Evolutionary conservation across 2,888 invertebrate species (phyloP).

Genomic region (Meghimatium bilineatum): DNA sequence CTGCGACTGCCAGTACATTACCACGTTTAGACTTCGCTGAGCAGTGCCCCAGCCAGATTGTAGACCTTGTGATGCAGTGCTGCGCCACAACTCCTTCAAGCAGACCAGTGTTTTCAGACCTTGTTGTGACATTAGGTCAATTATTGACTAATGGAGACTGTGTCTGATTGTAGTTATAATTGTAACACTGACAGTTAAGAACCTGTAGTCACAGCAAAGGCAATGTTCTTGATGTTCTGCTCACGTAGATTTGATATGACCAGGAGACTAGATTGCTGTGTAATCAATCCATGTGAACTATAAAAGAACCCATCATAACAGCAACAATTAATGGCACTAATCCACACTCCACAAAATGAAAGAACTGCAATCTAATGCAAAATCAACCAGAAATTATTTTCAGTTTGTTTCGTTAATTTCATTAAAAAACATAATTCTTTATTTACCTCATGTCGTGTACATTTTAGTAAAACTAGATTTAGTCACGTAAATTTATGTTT

Average conservation of each 20-base stretch:
- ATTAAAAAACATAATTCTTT: too few relatives aligned
- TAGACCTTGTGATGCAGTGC: constrained; percentile 44
- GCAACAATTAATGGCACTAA: background rate
- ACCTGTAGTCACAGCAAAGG: background rate
- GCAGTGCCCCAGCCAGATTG: constrained; percentile 37
- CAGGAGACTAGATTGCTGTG: too few relatives aligned
- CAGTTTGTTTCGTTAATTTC: background rate
- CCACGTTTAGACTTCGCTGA: constrained; percentile 48
- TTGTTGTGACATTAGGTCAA: constrained; percentile 43
- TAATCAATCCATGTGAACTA: background rate
- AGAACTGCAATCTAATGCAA: background rate
- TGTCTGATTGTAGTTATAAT: constrained; percentile 29
- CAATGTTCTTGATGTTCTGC: background rate
- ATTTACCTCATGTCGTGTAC: background rate
- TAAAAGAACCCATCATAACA: background rate
- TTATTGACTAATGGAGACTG: constrained; percentile 44
- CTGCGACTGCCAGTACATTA: constrained; percentile 42
- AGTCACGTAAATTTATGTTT: background rate
- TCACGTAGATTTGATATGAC: background rate
- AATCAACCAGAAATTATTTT: background rate
- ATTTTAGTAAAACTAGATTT: background rate
- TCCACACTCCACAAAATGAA: background rate
- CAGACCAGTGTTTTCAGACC: constrained; percentile 45
- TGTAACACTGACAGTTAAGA: background rate
- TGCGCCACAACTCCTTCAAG: constrained; percentile 21